Evolutionary conservation across 2,888 invertebrate species (phyloP), one percentile per base, ranked within the genome.

Genomic region (Stenodema calcarata): DNA sequence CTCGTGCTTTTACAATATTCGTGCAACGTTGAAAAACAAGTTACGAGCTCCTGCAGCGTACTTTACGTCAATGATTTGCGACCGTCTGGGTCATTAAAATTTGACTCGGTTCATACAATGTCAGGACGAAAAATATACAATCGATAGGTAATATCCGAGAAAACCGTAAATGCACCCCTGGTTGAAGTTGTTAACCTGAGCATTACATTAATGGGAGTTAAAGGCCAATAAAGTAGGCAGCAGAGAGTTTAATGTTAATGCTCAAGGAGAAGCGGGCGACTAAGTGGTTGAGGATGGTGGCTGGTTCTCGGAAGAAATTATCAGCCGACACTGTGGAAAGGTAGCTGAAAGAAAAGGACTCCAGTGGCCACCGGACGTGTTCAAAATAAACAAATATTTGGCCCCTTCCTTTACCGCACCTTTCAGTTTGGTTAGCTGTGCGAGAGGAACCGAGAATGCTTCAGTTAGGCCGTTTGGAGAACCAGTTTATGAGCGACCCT

Each of bases 351-450:
- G 82, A 82, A 82, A 82, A 82, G 44, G 82, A 82, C 82, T 69
- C 69, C 42, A 62, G 42, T 62, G 82, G 82, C 82, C 82, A 69
- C 82, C 69, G 82, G 69, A 82, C 82, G 82, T 82, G 82, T 82
- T 82, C 62, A 82, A 82, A 82, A 82, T 82, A 82, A 82, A 82
- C 82, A 82, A 82, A 82, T 82, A 82, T 62, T 82, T n/a, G 16
- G 73, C 16, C 35, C 73, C 73, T 12, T 70, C 28, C 28, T 35
- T 28, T 28, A 16, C 78, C 44, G 44, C 78, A 18, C 78, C 78
- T 44, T 44, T 18, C 44, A 78, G 78, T 78, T 41, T 14, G 44
- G 78, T 41, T 44, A 78, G 78, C 78, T 44, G 78, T 73, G 35
- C 35, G 35, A 6, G 73, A 73, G 35, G 35, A 30, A 4, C 18